Evolutionary conservation across 2,113 vertebrate species (phyloP).

Genomic region (Amphilophus citrinellus): DNA sequence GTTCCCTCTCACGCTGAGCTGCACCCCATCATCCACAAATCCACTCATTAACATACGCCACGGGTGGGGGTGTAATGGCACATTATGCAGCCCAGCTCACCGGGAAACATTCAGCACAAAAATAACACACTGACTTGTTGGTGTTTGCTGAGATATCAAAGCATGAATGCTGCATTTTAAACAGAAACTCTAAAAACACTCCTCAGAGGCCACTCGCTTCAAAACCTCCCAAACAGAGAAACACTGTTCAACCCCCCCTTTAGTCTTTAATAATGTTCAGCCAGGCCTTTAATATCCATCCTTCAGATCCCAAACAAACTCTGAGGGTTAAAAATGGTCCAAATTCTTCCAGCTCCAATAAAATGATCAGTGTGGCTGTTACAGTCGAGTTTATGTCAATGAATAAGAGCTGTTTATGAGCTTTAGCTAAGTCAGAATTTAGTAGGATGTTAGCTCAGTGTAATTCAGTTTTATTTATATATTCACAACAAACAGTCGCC

Average conservation of each 20-base stretch:
- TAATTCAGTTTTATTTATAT: conserved; percentile 1
- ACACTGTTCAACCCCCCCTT: no score
- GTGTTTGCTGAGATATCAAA: neutral
- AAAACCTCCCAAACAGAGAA: neutral
- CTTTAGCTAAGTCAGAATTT: no score
- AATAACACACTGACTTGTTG: neutral
- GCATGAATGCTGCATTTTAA: neutral
- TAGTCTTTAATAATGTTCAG: no score
- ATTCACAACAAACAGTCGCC: neutral
- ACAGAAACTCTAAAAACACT: neutral
- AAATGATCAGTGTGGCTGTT: no score
- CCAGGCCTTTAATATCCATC: no score
- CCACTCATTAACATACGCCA: conserved; percentile 19
- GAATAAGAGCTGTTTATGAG: no score
- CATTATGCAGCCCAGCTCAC: conserved; percentile 10
- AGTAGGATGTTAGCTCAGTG: neutral
- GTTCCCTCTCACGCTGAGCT: neutral
- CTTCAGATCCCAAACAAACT: no score
- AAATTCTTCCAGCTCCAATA: no score
- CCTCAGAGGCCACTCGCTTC: neutral
- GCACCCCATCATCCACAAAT: conserved; percentile 2
- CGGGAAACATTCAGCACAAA: neutral
- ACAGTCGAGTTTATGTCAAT: no score
- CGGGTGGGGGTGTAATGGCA: conserved; percentile 3
- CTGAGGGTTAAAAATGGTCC: no score